A percentile compares a stretch with the other conserved stretches of the same genome.
Conservation (phyloP, 2,888 invertebrate species). For the Dilophus febrilis region DNA sequence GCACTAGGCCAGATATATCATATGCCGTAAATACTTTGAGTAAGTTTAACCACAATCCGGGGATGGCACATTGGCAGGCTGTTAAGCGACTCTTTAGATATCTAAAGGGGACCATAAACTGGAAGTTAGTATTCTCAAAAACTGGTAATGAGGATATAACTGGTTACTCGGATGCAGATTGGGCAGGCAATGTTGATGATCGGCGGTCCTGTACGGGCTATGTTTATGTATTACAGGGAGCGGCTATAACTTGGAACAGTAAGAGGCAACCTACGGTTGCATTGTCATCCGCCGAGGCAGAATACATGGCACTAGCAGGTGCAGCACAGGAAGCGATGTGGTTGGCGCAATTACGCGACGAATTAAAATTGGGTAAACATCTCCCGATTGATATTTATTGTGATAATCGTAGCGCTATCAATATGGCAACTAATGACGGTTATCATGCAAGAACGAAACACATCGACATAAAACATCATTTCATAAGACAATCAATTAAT, state of each 20-base stretch:
- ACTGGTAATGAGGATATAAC: constrained; percentile 6
- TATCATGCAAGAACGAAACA: neutral
- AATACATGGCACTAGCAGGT: constrained; percentile 5
- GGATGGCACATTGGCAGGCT: constrained; percentile 10
- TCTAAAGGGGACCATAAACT: constrained; percentile 12
- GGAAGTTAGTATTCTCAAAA: constrained; percentile 11
- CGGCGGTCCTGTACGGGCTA: constrained; percentile 16
- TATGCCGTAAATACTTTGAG: constrained; percentile 9
- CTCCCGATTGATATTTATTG: neutral
- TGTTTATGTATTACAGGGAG: constrained; percentile 13
- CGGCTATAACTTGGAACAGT: constrained; percentile 16
- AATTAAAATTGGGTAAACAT: neutral
- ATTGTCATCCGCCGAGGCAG: constrained; percentile 2
- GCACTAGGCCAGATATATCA: constrained; percentile 9
- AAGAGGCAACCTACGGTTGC: constrained; percentile 9
- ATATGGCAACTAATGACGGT: neutral
- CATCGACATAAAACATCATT: constrained; percentile 2
- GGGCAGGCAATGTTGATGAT: constrained; percentile 12
- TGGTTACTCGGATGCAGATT: constrained; percentile 15
- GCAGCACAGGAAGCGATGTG: constrained; percentile 4
- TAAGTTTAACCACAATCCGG: constrained; percentile 9
- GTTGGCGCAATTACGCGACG: neutral
- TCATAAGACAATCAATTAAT: neutral
- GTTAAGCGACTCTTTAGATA: constrained; percentile 15
- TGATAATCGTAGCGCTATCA: constrained; percentile 1